Percentiles rank a stretch among this genome's conserved stretches.
Evolutionary conservation across 2,113 vertebrate genomes (phyloP).

Genomic region (Hippocampus guttulatus): DNA sequence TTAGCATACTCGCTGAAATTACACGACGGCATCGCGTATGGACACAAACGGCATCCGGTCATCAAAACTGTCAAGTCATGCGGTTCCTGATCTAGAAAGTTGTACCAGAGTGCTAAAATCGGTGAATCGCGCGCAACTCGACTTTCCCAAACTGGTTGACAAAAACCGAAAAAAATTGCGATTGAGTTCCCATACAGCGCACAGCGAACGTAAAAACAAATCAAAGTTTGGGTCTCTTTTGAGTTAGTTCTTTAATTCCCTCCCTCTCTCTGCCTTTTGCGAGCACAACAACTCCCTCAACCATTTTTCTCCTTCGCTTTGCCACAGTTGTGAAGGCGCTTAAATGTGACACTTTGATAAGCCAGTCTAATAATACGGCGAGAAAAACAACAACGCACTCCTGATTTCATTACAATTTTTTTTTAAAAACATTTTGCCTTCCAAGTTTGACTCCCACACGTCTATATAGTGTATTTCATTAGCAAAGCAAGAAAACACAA

Average conservation of each 20-base stretch:
- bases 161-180: no score
- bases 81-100: no score
- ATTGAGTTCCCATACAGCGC: no score
- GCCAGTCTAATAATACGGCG: background rate
- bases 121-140: no score
- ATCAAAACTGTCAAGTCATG: no score
- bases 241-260: background rate
- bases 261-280: background rate
- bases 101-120: no score
- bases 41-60: no score
- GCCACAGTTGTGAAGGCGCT: background rate
- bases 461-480: background rate
- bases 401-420: background rate
- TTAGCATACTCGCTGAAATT: no score
- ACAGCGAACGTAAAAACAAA: background rate
- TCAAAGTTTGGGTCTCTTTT: background rate
- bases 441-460: slow-evolving; percentile 2
- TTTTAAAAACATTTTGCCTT: background rate
- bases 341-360: slow-evolving; percentile 6
- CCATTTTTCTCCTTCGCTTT: background rate
- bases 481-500: background rate
- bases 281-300: background rate
- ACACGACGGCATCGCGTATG: no score
- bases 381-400: background rate
- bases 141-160: no score